Base-by-base conservation (phyloP, 1,140 invertebrate genomes). In the Dendrolimus kikuchii region DNA sequence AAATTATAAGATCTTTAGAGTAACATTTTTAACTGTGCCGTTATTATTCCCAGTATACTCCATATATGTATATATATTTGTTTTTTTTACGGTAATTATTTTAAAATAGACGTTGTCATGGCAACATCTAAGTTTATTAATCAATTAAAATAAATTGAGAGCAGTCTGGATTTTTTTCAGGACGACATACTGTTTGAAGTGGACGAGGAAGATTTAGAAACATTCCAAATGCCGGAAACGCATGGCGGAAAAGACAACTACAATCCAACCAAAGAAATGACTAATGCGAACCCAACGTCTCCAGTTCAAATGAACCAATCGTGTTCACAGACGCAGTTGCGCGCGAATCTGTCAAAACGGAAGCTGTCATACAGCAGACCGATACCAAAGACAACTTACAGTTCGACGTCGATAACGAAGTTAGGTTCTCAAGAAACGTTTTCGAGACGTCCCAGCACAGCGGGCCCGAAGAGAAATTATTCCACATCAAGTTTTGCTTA, bases 401-500 rank as follows among this genome's bases (percentile, higher is more conserved):
- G 81, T 46, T 78, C 76, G 0, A 65, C 71, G 0, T 83, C 80
- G 0, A 80, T 87, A 44, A 77, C 59, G 5, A 76, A 73, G 41
- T 10, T 83, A 5, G 80, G 75, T 0, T 78, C 77, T 0, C 72
- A 77, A 50, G 79, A 87, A 40, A 64, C 64, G 0, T 81, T 83
- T 41, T 64, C 74, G 0, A 63, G 82, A 39, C 66, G 71, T 10
- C 47, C 78, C 0, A 82, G 82, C 6, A 68, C 64, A 0, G 68
- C 66, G 0, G 70, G 72, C 0, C 89, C 92, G 0, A 89, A 89
- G 59, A 84, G 92, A 5, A 93, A 92, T 23, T 90, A 92, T n/a
- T 93, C 93, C 0, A 92, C 91, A 0, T 94, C 93, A 8, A 95
- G 93, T 10, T 94, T 95, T 65, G 91, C 94, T 47, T 95, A 95